Base-by-base conservation (phyloP, 2,888 invertebrate species). In the Phymatocera aterrima region DNA sequence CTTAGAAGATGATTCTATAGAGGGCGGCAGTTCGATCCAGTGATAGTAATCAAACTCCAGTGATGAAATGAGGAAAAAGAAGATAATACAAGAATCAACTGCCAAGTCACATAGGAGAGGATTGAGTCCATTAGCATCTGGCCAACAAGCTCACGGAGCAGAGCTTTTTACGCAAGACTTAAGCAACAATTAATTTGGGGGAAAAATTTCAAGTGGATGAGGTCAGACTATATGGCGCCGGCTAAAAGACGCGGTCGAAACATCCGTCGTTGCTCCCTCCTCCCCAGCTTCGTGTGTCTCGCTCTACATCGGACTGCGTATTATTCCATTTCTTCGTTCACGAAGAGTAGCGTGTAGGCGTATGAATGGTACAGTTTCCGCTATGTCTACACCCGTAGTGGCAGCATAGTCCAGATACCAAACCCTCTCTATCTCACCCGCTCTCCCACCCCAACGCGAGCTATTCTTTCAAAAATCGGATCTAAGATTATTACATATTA, bases 101-200 rank as follows among this genome's bases (percentile, higher is more conserved):
- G 15, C 12, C 4, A 43, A 68, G 6, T 68, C 43, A 68, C 68
- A 46, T 40, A 15, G 28, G 15, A 43, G 24, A 12, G 46, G 46
- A 28, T 51, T 68, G 46, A 72, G 21, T 34, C 37, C 72, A 72
- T 72, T 54, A 54, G 51, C 72, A 54, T 72, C 37, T 37, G 31
- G 72, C 72, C 31, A 34, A 24, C 72, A 43, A 34, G 46, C 68
- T 28, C 46, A 24, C 46, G 12, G 51, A 75, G 43, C 46, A n/a
- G 51, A 75, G 57, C 75, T 75, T 75, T 75, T 75, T 75, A 75
- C 57, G 12, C 75, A 48, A 57, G 60, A 60, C 43, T 60, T 28
- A 28, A 75, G 75, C 54, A 75, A 75, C 75, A 75, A 75, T 75
- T 75, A 75, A 75, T 75, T 75, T 57, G 21, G 40, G 51, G 72